A percentile compares a stretch with the other conserved stretches of the same genome.
Conservation (phyloP, 64 coral and sea anemone genomes). For the Acropora yongei region DNA sequence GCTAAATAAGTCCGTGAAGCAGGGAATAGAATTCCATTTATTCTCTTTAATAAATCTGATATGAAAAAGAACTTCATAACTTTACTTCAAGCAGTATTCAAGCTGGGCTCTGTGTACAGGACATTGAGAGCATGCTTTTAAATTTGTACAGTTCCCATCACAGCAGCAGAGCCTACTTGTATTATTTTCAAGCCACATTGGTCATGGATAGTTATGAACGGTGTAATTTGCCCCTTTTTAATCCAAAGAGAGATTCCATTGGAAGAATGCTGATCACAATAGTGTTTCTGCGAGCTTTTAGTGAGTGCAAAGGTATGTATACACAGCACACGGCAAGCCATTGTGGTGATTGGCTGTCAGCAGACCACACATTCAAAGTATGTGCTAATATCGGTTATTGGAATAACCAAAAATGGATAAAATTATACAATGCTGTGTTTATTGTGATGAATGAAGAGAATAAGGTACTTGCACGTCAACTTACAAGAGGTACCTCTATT, state of each 20-base stretch:
- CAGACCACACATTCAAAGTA: conserved; percentile 46
- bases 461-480: conserved; percentile 53
- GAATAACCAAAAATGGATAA: conserved; percentile 36
- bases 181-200: neutral
- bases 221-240: conserved; percentile 1
- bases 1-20: conserved; percentile 17
- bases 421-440: conserved; percentile 61
- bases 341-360: conserved; percentile 23
- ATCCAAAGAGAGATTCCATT: conserved; percentile 30
- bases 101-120: conserved; percentile 50
- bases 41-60: conserved; percentile 63
- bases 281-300: conserved; percentile 30
- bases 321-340: conserved; percentile 54
- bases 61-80: conserved; percentile 59
- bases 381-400: conserved; percentile 68
- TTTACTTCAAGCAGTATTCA: conserved; percentile 37
- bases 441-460: conserved; percentile 67
- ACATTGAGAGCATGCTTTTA: conserved; percentile 63
- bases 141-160: conserved; percentile 58
- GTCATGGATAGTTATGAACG: neutral
- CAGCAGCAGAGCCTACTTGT: conserved; percentile 9
- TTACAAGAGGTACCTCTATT: conserved; percentile 62
- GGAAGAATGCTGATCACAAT: conserved; percentile 29
- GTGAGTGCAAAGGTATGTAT: conserved; percentile 13
- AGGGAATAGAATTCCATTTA: conserved; percentile 33